These are phyloP conservation scores for Xylophagus ater DNA, from an alignment of 2,888 invertebrate genomes.

Conservation along the genomic window DNA sequence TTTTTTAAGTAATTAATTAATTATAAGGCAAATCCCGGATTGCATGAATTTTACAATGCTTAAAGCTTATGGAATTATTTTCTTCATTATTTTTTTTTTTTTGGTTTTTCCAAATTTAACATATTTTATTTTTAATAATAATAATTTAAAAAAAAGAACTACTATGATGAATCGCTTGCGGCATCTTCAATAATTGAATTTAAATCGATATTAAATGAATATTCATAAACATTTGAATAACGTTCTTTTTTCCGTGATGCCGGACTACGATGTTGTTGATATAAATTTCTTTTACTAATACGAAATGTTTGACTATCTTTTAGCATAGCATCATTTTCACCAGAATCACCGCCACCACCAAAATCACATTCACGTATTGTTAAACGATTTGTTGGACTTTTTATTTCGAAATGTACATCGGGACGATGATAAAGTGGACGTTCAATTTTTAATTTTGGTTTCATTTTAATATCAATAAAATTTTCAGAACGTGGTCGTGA, in stretches of 20 bases:
- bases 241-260: conserved; percentile 34
- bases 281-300: conserved; percentile 40
- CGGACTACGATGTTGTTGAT: conserved; percentile 39
- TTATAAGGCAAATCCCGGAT: no score
- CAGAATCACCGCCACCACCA: conserved; percentile 40
- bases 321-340: conserved; percentile 35
- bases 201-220: conserved; percentile 39
- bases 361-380: conserved; percentile 39
- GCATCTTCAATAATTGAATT: conserved; percentile 41
- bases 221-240: conserved; percentile 40
- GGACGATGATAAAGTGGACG: conserved; percentile 18
- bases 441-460: no score
- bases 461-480: no score
- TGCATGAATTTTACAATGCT: neutral
- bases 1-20: neutral
- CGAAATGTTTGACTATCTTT: conserved; percentile 41
- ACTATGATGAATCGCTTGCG: conserved; percentile 41
- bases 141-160: conserved; percentile 22
- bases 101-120: neutral
- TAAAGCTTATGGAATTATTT: neutral
- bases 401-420: conserved; percentile 35
- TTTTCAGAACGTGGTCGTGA: conserved; percentile 35
- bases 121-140: no score
- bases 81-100: neutral
- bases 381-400: conserved; percentile 36